Conservation (phyloP, 2,888 invertebrate genomes). For the Halocaridina rubra region DNA sequence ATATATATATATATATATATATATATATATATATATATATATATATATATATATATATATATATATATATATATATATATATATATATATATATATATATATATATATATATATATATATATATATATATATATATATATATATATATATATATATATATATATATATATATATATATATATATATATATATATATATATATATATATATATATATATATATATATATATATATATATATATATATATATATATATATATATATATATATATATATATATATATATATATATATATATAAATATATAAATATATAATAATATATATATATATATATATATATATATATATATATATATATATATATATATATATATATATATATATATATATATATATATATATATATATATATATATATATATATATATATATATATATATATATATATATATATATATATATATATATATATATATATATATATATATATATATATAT, state of each 20-base stretch:
- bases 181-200: not conserved
- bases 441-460: not conserved
- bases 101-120: not conserved
- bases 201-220: slow-evolving; percentile 4
- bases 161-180: not conserved
- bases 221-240: slow-evolving; percentile 11
- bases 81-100: not conserved
- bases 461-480: not conserved
- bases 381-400: not conserved
- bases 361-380: not conserved
- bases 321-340: not conserved
- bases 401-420: not conserved
- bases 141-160: not conserved
- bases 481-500: not conserved
- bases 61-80: slow-evolving; percentile 8
- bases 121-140: slow-evolving; percentile 1
- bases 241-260: not conserved
- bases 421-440: not conserved
- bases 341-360: not conserved
- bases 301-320: not conserved
- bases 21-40: slow-evolving; percentile 3
- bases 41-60: slow-evolving; percentile 8
- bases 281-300: not conserved
- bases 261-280: not conserved
- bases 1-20: slow-evolving; percentile 8